phyloP scores from a whole-genome alignment of 2,888 invertebrate genomes.

The Latrodectus hesperus region DNA sequence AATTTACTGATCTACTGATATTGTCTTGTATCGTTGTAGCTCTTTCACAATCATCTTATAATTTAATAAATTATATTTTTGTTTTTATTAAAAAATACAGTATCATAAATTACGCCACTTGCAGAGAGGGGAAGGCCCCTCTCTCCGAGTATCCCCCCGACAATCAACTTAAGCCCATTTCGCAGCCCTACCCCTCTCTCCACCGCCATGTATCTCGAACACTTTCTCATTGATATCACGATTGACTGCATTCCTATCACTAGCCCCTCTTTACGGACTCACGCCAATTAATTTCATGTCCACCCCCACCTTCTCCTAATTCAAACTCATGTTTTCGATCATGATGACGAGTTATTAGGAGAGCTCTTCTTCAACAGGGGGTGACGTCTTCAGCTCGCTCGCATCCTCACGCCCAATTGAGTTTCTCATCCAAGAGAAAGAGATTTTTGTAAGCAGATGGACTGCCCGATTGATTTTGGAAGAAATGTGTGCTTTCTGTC shows the following conservation, averaged over 20 bases:
- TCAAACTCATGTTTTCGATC: neutral
- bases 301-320: neutral
- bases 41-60: too few relatives aligned
- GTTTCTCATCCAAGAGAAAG: too few relatives aligned
- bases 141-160: neutral
- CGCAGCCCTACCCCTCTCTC: constrained; percentile 27
- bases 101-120: too few relatives aligned
- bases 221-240: constrained; percentile 60
- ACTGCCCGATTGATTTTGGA: too few relatives aligned
- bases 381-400: too few relatives aligned
- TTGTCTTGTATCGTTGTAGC: too few relatives aligned
- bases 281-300: constrained; percentile 42
- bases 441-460: too few relatives aligned
- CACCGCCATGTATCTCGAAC: constrained; percentile 8
- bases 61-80: too few relatives aligned
- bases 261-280: constrained; percentile 33
- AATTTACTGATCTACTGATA: too few relatives aligned
- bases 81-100: too few relatives aligned
- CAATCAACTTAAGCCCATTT: constrained; percentile 62
- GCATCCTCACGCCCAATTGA: too few relatives aligned
- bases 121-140: neutral
- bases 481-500: too few relatives aligned
- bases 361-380: neutral
- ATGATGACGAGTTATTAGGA: constrained; percentile 1
- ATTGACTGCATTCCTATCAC: constrained; percentile 44